phyloP scores from a whole-genome alignment of 2,113 vertebrate genomes.

The Otocyon megalotis region DNA sequence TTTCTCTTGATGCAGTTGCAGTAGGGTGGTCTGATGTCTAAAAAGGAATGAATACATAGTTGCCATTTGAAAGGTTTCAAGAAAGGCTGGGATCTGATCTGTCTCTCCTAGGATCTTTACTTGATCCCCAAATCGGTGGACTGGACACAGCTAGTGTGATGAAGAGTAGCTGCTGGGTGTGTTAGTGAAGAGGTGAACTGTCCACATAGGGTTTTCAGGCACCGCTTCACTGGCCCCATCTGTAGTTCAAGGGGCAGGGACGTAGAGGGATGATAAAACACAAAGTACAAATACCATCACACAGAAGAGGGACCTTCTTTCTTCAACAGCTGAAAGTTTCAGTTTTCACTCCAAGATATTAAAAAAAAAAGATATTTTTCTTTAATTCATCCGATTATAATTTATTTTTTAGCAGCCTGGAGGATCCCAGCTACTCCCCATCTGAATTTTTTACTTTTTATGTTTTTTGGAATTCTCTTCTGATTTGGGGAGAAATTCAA shows the following conservation, averaged over 20 bases:
- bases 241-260: background rate
- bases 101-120: background rate
- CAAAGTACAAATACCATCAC: background rate
- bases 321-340: background rate
- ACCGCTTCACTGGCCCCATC: background rate
- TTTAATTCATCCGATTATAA: conserved; percentile 1
- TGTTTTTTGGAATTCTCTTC: background rate
- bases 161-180: background rate
- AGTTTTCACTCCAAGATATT: background rate
- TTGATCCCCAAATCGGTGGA: background rate
- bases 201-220: background rate
- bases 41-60: background rate
- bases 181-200: background rate
- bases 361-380: background rate
- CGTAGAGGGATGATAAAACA: background rate
- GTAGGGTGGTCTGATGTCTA: background rate
- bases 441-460: background rate
- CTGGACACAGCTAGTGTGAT: background rate
- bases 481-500: background rate
- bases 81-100: background rate
- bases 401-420: background rate
- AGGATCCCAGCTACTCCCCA: background rate
- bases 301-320: background rate
- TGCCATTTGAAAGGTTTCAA: background rate
- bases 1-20: background rate